Evolutionary conservation across 2,113 vertebrate species (phyloP).

Genomic region (Camelus bactrianus): DNA sequence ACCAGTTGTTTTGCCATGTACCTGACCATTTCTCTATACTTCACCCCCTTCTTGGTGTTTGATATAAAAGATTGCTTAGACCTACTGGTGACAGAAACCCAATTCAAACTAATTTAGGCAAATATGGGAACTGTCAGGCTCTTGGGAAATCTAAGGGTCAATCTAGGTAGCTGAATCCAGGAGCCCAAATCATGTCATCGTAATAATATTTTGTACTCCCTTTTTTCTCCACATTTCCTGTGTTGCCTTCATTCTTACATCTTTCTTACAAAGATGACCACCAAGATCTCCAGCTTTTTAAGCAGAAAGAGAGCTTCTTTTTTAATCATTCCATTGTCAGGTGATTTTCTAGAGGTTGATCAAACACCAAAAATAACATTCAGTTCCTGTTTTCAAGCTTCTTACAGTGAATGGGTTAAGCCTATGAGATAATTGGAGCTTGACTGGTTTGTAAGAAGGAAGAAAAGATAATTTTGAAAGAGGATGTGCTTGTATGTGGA

Average conservation of each 20-base stretch:
- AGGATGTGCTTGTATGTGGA: not conserved
- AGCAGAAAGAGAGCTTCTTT: not conserved
- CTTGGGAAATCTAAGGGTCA: not conserved
- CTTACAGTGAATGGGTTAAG: not conserved
- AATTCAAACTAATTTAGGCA: constrained; percentile 3
- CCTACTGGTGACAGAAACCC: not conserved
- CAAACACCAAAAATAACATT: not conserved
- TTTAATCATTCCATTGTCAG: not conserved
- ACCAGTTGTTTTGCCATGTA: not conserved
- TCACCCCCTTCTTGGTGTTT: not conserved
- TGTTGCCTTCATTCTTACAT: not conserved
- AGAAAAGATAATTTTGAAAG: not conserved
- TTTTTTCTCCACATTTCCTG: not conserved
- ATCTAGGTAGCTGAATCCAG: not conserved
- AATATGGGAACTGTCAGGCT: constrained; percentile 3
- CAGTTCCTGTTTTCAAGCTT: not conserved
- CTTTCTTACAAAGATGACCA: not conserved
- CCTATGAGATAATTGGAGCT: not conserved
- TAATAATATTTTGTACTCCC: not conserved
- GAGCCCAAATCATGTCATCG: not conserved
- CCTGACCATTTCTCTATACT: not conserved
- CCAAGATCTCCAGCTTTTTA: not conserved
- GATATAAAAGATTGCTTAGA: not conserved
- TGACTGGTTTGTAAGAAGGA: not conserved
- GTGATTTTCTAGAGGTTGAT: not conserved